Evolutionary conservation across 2,888 invertebrate genomes (phyloP), one percentile per base, ranked within the genome.

Genomic region (Conops quadrifasciatus): DNA sequence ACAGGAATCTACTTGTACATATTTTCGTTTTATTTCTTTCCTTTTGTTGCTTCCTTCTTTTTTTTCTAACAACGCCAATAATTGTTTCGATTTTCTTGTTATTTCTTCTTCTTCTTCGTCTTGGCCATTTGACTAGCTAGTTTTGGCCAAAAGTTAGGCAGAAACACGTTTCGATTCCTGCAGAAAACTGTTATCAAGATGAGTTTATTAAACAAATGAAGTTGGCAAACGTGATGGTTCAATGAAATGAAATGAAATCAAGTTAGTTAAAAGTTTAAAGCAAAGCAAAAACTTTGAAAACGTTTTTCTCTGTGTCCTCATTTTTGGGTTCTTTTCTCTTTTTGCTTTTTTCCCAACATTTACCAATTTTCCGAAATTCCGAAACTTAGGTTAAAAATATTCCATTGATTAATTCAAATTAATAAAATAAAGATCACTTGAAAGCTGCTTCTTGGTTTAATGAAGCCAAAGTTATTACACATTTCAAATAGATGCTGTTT

Each of bases 141-240:
- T 30, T 65, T 65, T 65, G 19, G 28, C 19, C 15, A 26, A 63
- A 63, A 63, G 26, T 49, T 63, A 19, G 21, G 53, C 53, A 56
- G 21, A 30, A 63, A 58, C 30, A 51, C 65, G 21, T 67, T 58
- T n/a, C n/a, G 45, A 58, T 58, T 67, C 24, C 28, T 36, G 24
- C n/a, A 15, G 24, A 26, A 26, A 19, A 15, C 45, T 26, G 67
- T 5, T 56, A 43, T 45, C 49, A 45, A 45, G 21, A 58, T 58
- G n/a, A 45, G 67, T 67, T 67, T 67, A 58, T 67, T 67, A 56
- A 26, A 30, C 28, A 67, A 67, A 67, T 67, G 28, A 45, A 58
- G 45, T 43, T 43, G 58, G 13, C 51, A 36, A 49, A 66, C 28
- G 58, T 63, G 63, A 47, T 13, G 26, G 47, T 26, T 15, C 63